Evolutionary conservation across 2,888 invertebrate genomes (phyloP).

Genomic region (Ferrisia virgata): DNA sequence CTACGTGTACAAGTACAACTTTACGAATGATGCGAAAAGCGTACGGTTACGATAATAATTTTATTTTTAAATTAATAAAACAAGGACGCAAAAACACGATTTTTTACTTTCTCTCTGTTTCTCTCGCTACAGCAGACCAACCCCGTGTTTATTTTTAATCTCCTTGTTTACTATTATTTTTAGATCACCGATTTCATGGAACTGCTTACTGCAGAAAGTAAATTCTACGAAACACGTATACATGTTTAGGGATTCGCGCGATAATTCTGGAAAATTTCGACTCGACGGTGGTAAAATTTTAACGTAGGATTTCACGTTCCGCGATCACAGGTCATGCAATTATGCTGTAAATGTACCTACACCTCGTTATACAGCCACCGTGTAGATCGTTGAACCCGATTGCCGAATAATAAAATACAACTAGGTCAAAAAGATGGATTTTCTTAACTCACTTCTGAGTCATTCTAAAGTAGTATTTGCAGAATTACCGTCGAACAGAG

Average conservation of each 20-base stretch:
- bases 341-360: too few species aligned
- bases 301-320: constrained; percentile 49
- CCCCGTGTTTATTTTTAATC: background rate
- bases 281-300: constrained; percentile 66
- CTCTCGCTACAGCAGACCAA: background rate
- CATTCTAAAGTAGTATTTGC: background rate
- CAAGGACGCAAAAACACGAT: constrained; percentile 13
- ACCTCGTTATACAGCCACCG: too few species aligned
- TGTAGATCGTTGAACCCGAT: constrained; percentile 66
- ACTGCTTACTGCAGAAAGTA: background rate
- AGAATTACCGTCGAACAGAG: background rate
- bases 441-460: constrained; percentile 64
- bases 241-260: background rate
- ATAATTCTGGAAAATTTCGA: constrained; percentile 60
- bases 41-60: background rate
- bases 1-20: background rate
- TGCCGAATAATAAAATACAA: constrained; percentile 84
- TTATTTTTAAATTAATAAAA: constrained; percentile 26
- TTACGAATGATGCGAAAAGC: background rate
- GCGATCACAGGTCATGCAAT: too few species aligned
- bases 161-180: constrained; percentile 6
- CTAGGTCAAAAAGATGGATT: constrained; percentile 82
- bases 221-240: background rate
- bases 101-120: background rate
- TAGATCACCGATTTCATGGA: constrained; percentile 1